Base-by-base conservation (phyloP, 2,113 vertebrate genomes). In the Grammomys surdaster region DNA sequence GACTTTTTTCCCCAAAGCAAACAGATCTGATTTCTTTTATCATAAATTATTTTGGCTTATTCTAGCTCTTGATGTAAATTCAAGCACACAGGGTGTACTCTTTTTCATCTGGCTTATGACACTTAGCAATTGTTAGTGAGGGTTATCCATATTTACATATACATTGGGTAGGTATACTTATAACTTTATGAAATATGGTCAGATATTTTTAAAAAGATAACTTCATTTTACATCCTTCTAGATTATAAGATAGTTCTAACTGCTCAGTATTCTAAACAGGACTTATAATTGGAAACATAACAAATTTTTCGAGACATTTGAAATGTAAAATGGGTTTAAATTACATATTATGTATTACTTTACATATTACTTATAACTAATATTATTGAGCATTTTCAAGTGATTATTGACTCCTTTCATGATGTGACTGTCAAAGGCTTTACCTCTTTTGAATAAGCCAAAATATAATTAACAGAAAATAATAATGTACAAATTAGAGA, bases 1-100 rank as follows among this genome's bases (percentile, higher is more conserved):
- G 36, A 90, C 4, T 4, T 69, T 2, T 31, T 20, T 72, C 10
- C 26, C 17, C 8, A 58, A 89, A 73, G 40, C 12, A 73, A 89
- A 69, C 12, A 88, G 43, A 46, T 87, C 31, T 91, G 26, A 88
- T 92, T 92, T 93, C 13, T 54, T 16, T 80, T 67, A 73, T 43
- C 82, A 51, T n/a, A 76, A 92, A 84, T 89, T 94, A 43, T 19
- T 76, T 88, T 95, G 48, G 3, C 20, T 94, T 95, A 7, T 87
- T 60, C 17, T 86, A 40, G 13, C 8, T 75, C 3, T 85, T 90
- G 14, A 46, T 82, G 26, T 58, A 72, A 70, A 85, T 65, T 7
- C 12, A 54, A 54, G 28, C 5, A 22, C 51, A 40, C 1, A 96
- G 20, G 3, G 3, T 84, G 0, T 77, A 72, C 0, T 60, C 40